Conservation (phyloP, 2,113 vertebrate species). For the Odocoileus virginianus region DNA sequence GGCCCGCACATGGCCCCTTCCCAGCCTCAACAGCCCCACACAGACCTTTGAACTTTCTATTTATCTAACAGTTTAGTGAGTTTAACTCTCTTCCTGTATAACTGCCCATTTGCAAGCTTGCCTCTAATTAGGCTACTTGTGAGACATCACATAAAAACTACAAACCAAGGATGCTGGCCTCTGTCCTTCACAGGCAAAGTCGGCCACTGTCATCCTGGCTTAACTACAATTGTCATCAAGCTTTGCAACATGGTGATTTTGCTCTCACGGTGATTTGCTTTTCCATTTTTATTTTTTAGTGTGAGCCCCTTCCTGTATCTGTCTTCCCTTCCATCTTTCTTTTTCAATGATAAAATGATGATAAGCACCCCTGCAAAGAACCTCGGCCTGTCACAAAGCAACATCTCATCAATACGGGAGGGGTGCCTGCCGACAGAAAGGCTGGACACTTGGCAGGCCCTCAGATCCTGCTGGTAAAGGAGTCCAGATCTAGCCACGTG, state of each 20-base stretch:
- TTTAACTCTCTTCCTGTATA: slow-evolving; percentile 84
- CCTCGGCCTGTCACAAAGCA: not conserved
- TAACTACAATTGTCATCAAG: not conserved
- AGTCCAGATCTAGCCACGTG: slow-evolving; percentile 64
- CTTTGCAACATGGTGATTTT: not conserved
- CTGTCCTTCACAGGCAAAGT: slow-evolving; percentile 37
- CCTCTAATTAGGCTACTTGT: slow-evolving; percentile 82
- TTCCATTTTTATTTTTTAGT: not conserved
- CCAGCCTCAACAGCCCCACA: slow-evolving; percentile 77
- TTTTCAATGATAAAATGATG: slow-evolving; percentile 2
- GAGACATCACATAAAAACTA: slow-evolving; percentile 70
- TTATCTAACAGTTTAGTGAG: slow-evolving; percentile 84
- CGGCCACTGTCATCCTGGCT: not conserved
- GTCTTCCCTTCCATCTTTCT: not conserved
- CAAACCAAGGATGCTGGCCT: slow-evolving; percentile 52
- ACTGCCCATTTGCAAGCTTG: slow-evolving; percentile 79
- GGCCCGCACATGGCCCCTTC: slow-evolving; percentile 80
- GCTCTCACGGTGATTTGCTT: not conserved
- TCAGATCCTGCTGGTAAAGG: slow-evolving; percentile 35
- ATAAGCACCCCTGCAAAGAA: not conserved
- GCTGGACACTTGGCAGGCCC: not conserved
- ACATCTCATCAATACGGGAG: not conserved
- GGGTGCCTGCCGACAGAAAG: not conserved
- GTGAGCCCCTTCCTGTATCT: not conserved
- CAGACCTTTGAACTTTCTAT: slow-evolving; percentile 87